These are phyloP conservation scores for Euglossa dilemma DNA, from an alignment of 1,140 invertebrate genomes.

Conservation along the genomic window DNA sequence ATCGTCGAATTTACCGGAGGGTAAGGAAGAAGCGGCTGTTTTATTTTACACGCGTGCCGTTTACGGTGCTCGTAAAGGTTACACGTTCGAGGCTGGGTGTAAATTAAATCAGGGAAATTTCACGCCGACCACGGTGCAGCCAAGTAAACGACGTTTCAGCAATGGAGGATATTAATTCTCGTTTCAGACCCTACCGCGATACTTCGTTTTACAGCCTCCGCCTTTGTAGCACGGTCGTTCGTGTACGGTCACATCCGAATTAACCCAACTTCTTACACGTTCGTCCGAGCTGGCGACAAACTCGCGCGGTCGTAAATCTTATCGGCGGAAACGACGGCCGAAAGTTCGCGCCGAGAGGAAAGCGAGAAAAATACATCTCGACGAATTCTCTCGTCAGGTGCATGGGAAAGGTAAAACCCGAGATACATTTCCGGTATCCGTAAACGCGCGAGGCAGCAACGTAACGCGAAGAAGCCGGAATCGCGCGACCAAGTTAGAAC, in stretches of 20 bases:
- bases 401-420: not conserved
- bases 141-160: not conserved
- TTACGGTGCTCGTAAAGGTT: not conserved
- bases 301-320: too few relatives aligned
- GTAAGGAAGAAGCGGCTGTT: not conserved
- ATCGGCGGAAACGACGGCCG: too few relatives aligned
- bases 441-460: not conserved
- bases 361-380: too few relatives aligned
- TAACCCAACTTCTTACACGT: too few relatives aligned
- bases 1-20: not conserved
- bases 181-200: not conserved
- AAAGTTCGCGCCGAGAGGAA: not conserved
- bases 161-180: not conserved
- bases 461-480: not conserved
- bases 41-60: too few relatives aligned
- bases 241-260: too few relatives aligned
- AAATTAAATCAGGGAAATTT: not conserved
- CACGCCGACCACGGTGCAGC: not conserved
- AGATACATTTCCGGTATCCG: not conserved
- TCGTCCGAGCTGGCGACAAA: too few relatives aligned
- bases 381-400: too few relatives aligned
- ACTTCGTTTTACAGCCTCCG: not conserved
- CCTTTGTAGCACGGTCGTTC: too few relatives aligned
- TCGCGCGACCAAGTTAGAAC: slow-evolving; percentile 16
- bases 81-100: too few relatives aligned